Evolutionary conservation across 2,113 vertebrate genomes (phyloP).

Genomic region (Melanostigma gelatinosum): DNA sequence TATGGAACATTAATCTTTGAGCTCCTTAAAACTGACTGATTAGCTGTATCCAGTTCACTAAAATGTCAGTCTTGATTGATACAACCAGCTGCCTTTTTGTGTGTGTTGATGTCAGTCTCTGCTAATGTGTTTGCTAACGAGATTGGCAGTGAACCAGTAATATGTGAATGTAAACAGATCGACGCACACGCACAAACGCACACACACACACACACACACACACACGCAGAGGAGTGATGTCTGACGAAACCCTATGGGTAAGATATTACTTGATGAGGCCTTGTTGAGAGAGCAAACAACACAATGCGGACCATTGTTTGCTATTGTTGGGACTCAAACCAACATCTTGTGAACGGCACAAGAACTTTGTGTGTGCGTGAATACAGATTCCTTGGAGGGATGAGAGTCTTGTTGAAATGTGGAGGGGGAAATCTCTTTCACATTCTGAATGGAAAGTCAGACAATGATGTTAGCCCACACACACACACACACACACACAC

Average conservation of each 20-base stretch:
- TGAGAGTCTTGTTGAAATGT: slow-evolving; percentile 52
- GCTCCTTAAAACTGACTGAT: slow-evolving; percentile 70
- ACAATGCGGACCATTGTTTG: slow-evolving; percentile 50
- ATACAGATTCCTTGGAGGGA: slow-evolving; percentile 49
- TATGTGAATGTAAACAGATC: slow-evolving; percentile 66
- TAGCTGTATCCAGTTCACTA: slow-evolving; percentile 69
- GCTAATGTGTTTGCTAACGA: slow-evolving; percentile 78
- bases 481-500: slow-evolving; percentile 26
- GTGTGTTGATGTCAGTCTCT: slow-evolving; percentile 70
- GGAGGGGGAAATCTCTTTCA: slow-evolving; percentile 49
- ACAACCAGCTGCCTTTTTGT: slow-evolving; percentile 73
- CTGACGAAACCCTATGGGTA: slow-evolving; percentile 55
- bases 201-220: slow-evolving; percentile 23
- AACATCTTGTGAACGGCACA: slow-evolving; percentile 42
- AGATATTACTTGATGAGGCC: slow-evolving; percentile 62
- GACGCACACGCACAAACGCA: slow-evolving; percentile 3
- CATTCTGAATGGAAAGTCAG: slow-evolving; percentile 46
- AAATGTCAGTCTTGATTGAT: slow-evolving; percentile 74
- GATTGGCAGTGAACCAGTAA: slow-evolving; percentile 74
- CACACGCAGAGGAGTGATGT: slow-evolving; percentile 43
- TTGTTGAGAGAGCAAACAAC: slow-evolving; percentile 28
- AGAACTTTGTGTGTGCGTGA: slow-evolving; percentile 31
- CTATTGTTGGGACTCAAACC: slow-evolving; percentile 41
- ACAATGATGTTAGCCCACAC: slow-evolving; percentile 48
- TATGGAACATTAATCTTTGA: slow-evolving; percentile 63